Percentiles rank a stretch among this genome's conserved stretches.
phyloP scores from a whole-genome alignment of 2,888 invertebrate species.

The Busseola fusca region DNA sequence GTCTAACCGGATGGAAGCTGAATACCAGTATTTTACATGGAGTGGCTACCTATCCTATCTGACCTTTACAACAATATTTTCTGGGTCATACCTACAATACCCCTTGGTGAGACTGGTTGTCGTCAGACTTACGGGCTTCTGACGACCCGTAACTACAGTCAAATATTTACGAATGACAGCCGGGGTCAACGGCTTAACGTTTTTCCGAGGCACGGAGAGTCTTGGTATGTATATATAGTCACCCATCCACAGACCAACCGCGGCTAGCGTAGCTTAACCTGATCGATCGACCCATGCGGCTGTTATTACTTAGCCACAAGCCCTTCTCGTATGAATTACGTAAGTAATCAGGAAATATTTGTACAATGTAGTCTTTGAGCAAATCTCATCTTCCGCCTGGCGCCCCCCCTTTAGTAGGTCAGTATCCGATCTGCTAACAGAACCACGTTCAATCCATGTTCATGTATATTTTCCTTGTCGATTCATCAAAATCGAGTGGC shows the following conservation, averaged over 20 bases:
- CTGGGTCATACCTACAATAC: too few relatives aligned
- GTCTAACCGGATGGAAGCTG: background rate
- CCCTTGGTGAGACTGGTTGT: background rate
- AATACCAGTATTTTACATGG: background rate
- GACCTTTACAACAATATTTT: too few relatives aligned
- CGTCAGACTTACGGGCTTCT: background rate
- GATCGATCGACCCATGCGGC: background rate
- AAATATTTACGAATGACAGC: background rate
- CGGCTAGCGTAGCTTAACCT: background rate
- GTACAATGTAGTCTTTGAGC: conserved; percentile 26
- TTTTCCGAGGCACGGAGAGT: too few relatives aligned
- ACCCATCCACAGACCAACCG: background rate
- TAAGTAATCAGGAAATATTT: conserved; percentile 37
- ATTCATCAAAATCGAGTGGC: conserved; percentile 41
- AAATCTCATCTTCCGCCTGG: conserved; percentile 42
- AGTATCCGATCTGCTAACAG: conserved; percentile 27
- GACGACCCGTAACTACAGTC: background rate
- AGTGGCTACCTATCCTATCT: background rate
- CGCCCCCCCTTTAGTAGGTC: conserved; percentile 52
- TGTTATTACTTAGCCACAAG: background rate
- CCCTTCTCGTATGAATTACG: background rate
- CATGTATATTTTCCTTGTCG: conserved; percentile 41
- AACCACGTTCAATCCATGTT: conserved; percentile 18
- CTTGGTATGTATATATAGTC: background rate
- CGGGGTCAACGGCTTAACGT: background rate